Evolutionary conservation across 2,888 invertebrate species (phyloP), one percentile per base, ranked within the genome.

Genomic region (Temnothorax rugatulus): DNA sequence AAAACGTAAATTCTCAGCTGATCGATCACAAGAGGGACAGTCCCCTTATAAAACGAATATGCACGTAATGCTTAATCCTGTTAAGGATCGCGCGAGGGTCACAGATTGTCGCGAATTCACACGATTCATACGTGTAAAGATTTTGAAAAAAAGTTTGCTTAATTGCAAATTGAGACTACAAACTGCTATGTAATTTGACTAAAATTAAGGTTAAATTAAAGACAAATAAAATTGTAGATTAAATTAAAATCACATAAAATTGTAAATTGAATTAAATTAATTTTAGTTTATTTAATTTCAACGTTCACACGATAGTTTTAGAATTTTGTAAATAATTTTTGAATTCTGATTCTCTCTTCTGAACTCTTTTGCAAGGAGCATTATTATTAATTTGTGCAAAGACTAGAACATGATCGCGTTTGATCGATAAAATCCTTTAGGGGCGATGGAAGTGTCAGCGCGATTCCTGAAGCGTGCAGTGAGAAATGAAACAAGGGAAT

Each of bases 31-130:
- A 34, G 21, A 61, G 77, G 75, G 61, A 91, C 57, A 69, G 18
- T 8, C 50, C 68, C 50, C 66, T 57, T 38, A 61, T n/a, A 52
- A 47, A 73, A 25, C 25, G 50, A 83, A 68, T 61, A n/a, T 29
- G 44, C 34, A 81, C 82, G 85, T 86, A 76, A 71, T 18, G 18
- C 57, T 21, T 88, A 90, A 90, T 89, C 88, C 81, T 73, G 81
- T 90, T 90, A 90, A 77, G 38, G n/a, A 57, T 47, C 47, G 54
- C 15, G 34, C 34, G 29, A 77, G 77, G 29, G 41, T 76, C 18
- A 13, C 21, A n/a, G 11, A 76, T 52, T 68, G 34, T 4, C 38
- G 4, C 21, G 5, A 69, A 57, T 71, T 69, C 9, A 15, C 21
- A 13, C 29, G 5, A 74, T 73, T 54, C 11, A 73, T 13, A 8